Base-by-base conservation (phyloP, 2,797 vertebrate genomes). In the Manis crassicaudata region DNA sequence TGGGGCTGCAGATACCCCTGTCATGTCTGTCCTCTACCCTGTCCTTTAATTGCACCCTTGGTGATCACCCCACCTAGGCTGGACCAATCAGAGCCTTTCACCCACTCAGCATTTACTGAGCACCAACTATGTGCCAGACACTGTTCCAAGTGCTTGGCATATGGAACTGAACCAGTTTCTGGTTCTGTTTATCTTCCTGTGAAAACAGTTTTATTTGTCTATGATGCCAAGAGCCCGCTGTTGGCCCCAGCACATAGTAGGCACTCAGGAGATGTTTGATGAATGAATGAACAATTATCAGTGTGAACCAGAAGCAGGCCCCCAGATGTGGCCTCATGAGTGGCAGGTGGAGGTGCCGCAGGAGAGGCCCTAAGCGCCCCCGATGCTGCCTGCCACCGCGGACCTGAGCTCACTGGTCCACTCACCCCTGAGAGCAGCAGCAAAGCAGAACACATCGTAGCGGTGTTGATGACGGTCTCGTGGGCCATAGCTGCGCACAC, bases 371-470 rank as follows among this genome's bases (percentile, higher is more conserved):
- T n/a, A 9, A 76, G 54, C 12, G 0, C 3, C 23, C 80, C 43
- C 32, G 63, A 35, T 0, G 18, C 63, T 29, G n/a, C n/a, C 21
- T 35, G 29, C 20, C 32, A 16, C 43, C 12, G 0, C 23, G 27
- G 37, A 37, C 27, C 62, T 2, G 1, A 9, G 25, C 32, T 0
- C 0, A 35, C 70, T 40, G 9, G 1, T 0, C 27, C 67, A 96
- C 98, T 97, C 97, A 99, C 99, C 99, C 98, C 40, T 98, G 80
- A 99, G 96, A 0, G 98, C 98, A 0, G 99, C 98, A 0, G 99
- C 98, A 93, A 99, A 99, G 97, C 99, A 99, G 98, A 99, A 99
- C 20, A 98, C 99, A 0, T 99, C 99, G 2, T 99, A 99, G 84
- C 14, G 99, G 95, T 99, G 98, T 50, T 98, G 97, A 88, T 97